phyloP scores from a whole-genome alignment of 2,113 vertebrate genomes.

The Passer domesticus region DNA sequence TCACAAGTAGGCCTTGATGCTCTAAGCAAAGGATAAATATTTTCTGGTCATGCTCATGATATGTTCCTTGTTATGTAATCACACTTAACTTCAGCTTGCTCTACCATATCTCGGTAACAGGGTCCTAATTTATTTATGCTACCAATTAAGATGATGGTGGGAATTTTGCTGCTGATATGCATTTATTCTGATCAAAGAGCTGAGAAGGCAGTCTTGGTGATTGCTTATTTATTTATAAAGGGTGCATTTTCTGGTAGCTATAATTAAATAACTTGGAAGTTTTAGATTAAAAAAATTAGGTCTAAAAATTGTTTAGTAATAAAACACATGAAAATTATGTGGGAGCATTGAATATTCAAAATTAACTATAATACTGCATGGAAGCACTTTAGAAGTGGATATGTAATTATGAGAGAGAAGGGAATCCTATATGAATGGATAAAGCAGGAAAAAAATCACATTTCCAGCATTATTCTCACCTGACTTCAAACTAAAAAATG shows the following conservation, averaged over 20 bases:
- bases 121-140: neutral
- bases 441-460: neutral
- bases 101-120: neutral
- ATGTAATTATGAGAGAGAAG: neutral
- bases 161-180: neutral
- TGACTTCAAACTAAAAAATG: neutral
- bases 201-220: rapidly evolving
- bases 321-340: neutral
- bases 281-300: neutral
- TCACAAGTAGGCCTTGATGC: rapidly evolving
- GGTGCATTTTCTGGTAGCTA: neutral
- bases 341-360: neutral
- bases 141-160: rapidly evolving
- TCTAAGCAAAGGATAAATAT: neutral
- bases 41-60: neutral
- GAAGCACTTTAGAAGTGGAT: neutral
- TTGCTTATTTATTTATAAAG: neutral
- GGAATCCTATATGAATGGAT: neutral
- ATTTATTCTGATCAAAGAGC: neutral
- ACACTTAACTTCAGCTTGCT: neutral
- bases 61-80: neutral
- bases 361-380: neutral
- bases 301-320: neutral
- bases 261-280: neutral
- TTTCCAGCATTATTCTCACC: neutral